Evolutionary conservation across 2,797 vertebrate species (phyloP), one percentile per base, ranked within the genome.

Genomic region (Xyrichtys novacula): DNA sequence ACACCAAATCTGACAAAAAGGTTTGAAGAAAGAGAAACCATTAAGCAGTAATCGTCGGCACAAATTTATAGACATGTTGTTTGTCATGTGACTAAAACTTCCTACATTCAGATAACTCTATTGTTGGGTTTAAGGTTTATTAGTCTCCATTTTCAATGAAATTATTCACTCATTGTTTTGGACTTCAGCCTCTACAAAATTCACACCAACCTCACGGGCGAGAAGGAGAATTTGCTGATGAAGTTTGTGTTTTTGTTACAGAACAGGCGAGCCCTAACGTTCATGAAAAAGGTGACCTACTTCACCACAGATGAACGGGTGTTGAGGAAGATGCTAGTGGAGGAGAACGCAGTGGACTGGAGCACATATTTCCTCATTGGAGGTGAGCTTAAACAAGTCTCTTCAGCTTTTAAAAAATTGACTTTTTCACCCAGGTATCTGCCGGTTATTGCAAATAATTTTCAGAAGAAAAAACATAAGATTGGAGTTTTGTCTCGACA

Each of bases 281-380:
- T 76, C n/a, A 43, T 0, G 22, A 69, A 76, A 52, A 74, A 63
- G 5, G 58, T 91, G 39, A 0, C 66, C 5, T 69, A 79, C 32
- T 91, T 60, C 74, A 71, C 83, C 71, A 84, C n/a, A n/a, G 87
- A 93, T 57, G 77, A 83, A 15, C 42, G 76, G 11, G 28, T 66
- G 39, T 56, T 92, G 22, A 85, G 52, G 66, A 78, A 47, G 74
- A 66, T 88, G 57, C 28, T 93, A 64, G 53, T 31, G 15, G 74
- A 84, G 2, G 76, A 86, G 46, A 65, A 88, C 42, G 54, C 43
- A 5, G 3, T 92, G 23, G 88, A 92, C 71, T 93, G 91, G 91
- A 91, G 78, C 31, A 56, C 69, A 14, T 40, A 46, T 20, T 89
- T 89, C 43, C 0, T 75, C 0, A 7, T 93, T 42, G 86, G 40